Evolutionary conservation across 2,888 invertebrate genomes (phyloP).

Genomic region (Chaetoderma sp.): DNA sequence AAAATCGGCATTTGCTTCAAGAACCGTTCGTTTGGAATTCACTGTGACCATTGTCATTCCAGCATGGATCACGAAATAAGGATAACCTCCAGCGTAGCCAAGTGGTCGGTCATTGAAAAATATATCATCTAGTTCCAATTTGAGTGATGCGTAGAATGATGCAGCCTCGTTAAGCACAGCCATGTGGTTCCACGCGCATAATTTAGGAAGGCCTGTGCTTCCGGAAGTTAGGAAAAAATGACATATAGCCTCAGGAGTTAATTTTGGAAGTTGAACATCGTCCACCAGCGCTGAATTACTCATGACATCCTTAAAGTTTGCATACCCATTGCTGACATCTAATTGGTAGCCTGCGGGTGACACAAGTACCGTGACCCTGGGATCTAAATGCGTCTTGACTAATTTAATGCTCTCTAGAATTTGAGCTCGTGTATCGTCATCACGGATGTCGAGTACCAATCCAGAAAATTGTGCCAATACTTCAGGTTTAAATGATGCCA

Average conservation of each 20-base stretch:
- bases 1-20: background rate
- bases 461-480: too few relatives aligned
- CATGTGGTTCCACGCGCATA: slow-evolving; percentile 1
- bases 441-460: too few relatives aligned
- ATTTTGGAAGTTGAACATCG: background rate
- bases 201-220: slow-evolving; percentile 17
- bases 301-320: too few relatives aligned
- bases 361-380: too few relatives aligned
- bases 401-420: too few relatives aligned
- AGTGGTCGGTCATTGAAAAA: background rate
- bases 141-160: background rate
- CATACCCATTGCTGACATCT: too few relatives aligned
- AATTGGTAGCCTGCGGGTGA: too few relatives aligned
- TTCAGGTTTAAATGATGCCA: too few relatives aligned
- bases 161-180: background rate
- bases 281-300: background rate
- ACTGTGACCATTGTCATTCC: background rate
- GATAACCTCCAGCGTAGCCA: background rate
- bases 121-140: background rate
- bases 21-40: background rate
- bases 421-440: too few relatives aligned
- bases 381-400: too few relatives aligned
- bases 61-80: background rate
- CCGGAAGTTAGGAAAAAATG: slow-evolving; percentile 13
- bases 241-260: slow-evolving; percentile 16